Percentiles rank a stretch among this genome's conserved stretches.
phyloP scores from a whole-genome alignment of 2,113 vertebrate genomes.

The Camelus dromedarius region DNA sequence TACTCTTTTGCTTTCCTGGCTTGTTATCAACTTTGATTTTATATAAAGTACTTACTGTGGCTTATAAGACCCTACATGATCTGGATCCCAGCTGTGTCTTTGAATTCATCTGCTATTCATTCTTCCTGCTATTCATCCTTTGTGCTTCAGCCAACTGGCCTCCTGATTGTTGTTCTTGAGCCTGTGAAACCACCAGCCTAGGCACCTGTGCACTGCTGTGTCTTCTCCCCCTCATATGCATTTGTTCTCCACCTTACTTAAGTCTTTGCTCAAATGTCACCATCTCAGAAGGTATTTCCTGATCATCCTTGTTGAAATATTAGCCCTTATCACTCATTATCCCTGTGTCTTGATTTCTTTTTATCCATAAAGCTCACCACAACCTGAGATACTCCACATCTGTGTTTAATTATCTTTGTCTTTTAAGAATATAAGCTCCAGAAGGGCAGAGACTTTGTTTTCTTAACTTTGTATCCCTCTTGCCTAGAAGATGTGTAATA shows the following conservation, averaged over 20 bases:
- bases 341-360: background rate
- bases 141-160: background rate
- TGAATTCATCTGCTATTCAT: background rate
- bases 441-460: background rate
- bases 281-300: constrained; percentile 8
- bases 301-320: background rate
- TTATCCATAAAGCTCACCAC: background rate
- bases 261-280: background rate
- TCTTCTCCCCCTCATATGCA: background rate
- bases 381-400: background rate
- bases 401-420: background rate
- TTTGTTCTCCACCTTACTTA: background rate
- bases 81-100: background rate
- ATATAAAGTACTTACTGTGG: background rate
- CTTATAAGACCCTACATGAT: background rate
- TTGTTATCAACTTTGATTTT: constrained; percentile 21
- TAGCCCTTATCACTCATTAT: background rate
- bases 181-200: background rate
- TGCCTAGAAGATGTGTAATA: background rate
- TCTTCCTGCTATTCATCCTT: background rate
- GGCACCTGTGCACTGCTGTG: background rate
- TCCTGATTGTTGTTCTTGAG: background rate
- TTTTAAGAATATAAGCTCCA: background rate
- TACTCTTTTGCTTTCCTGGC: background rate
- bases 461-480: background rate